Percentiles rank a stretch among this genome's conserved stretches.
These are phyloP conservation scores for Lasioglossum marginatum DNA, from an alignment of 2,888 invertebrate species.

Conservation along the genomic window DNA sequence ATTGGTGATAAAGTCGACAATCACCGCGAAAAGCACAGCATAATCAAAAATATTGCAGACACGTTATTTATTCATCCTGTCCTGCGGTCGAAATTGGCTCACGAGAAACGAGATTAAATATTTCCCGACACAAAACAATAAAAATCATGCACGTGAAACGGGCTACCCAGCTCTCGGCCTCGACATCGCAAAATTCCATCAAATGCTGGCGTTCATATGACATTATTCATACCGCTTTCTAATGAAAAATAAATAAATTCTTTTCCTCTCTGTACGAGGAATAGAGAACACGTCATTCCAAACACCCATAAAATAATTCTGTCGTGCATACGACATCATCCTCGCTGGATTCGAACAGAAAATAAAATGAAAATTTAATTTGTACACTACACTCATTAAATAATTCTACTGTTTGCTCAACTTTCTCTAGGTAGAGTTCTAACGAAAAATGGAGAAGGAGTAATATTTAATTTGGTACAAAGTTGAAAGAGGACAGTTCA, in stretches of 20 bases:
- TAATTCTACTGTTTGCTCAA: not conserved
- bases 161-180: not conserved
- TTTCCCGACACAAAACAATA: slow-evolving; percentile 28
- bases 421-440: not conserved
- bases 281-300: not conserved
- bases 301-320: not conserved
- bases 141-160: not conserved
- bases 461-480: not conserved
- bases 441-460: not conserved
- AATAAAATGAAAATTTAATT: not conserved
- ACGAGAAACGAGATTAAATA: slow-evolving; percentile 23
- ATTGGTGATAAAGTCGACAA: not conserved
- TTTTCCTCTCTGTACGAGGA: not conserved
- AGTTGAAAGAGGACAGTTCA: not conserved
- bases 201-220: not conserved
- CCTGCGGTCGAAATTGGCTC: slow-evolving; percentile 13
- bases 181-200: not conserved
- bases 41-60: slow-evolving; percentile 3
- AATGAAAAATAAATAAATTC: not conserved
- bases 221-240: slow-evolving; percentile 4
- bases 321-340: not conserved
- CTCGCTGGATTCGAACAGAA: not conserved
- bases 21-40: not conserved
- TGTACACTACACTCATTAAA: not conserved
- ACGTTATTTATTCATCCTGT: slow-evolving; percentile 36